Evolutionary conservation across 2,797 vertebrate species (phyloP).

Genomic region (Craterocephalus amniculus): DNA sequence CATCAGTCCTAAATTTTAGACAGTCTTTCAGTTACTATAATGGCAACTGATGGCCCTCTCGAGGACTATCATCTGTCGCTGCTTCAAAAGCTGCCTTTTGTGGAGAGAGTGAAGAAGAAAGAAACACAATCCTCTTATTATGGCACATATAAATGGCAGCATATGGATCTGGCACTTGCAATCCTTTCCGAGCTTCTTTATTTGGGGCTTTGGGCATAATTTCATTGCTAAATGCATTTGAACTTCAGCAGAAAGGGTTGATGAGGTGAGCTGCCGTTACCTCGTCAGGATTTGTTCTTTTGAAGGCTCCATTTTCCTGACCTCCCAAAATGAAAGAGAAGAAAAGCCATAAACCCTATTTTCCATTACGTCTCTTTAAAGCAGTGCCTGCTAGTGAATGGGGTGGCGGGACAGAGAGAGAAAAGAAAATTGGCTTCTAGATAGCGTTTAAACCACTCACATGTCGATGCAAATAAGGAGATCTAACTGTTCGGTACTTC

Average conservation of each 20-base stretch:
- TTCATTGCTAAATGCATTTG: slow-evolving; percentile 68
- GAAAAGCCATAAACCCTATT: slow-evolving; percentile 83
- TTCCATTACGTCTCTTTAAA: slow-evolving; percentile 79
- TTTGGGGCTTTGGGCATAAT: slow-evolving; percentile 51
- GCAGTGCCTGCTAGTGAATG: slow-evolving; percentile 61
- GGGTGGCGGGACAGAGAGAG: slow-evolving; percentile 51
- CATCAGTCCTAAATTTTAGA: slow-evolving; percentile 44
- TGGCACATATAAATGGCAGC: slow-evolving; percentile 69
- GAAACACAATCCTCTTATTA: slow-evolving; percentile 74
- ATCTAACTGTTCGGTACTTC: slow-evolving; percentile 61
- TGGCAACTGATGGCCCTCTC: slow-evolving; percentile 42
- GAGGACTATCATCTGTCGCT: slow-evolving; percentile 50
- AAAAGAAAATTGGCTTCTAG: slow-evolving; percentile 73
- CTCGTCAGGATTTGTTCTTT: slow-evolving; percentile 72
- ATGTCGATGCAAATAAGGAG: slow-evolving; percentile 77
- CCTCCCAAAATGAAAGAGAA: slow-evolving; percentile 72
- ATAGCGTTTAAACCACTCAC: slow-evolving; percentile 75
- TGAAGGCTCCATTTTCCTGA: slow-evolving; percentile 71
- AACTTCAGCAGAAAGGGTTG: slow-evolving; percentile 64
- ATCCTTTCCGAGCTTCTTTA: slow-evolving; percentile 58
- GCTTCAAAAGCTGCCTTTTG: slow-evolving; percentile 67
- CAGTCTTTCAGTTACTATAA: slow-evolving; percentile 43
- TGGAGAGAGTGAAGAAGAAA: slow-evolving; percentile 61
- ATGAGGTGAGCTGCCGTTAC: slow-evolving; percentile 77
- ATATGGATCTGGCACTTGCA: slow-evolving; percentile 58